Evolutionary conservation across 1,140 invertebrate species (phyloP).

Genomic region (Plodia interpunctella): DNA sequence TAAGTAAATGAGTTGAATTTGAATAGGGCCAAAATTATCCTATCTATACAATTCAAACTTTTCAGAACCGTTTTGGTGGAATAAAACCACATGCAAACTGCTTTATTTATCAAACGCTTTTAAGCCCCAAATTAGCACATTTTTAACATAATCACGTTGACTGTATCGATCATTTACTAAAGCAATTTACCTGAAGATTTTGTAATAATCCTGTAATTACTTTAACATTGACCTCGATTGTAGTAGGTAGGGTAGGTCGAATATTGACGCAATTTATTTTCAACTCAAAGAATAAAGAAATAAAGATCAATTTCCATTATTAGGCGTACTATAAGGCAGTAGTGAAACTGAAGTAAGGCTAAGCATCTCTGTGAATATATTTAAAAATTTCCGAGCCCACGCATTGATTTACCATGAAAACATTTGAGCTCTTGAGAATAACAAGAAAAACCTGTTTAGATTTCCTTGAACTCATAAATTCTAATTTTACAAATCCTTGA

Average conservation of each 20-base stretch:
- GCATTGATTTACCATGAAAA: not conserved
- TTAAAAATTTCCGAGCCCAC: constrained; percentile 2
- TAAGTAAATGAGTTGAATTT: no score
- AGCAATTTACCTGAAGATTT: constrained; percentile 13
- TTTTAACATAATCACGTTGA: constrained; percentile 2
- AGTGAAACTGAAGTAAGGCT: not conserved
- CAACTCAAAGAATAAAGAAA: not conserved
- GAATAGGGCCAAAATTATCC: no score
- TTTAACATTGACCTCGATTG: constrained; percentile 19
- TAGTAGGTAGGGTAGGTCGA: not conserved
- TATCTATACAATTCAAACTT: no score
- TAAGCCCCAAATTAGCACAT: not conserved
- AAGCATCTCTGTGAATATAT: not conserved
- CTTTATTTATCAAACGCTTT: not conserved
- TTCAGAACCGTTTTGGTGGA: no score
- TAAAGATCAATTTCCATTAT: not conserved
- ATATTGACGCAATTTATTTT: not conserved
- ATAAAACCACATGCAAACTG: not conserved
- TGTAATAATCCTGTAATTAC: constrained; percentile 10
- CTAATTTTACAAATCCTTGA: no score
- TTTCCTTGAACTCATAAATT: no score
- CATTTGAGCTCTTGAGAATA: not conserved
- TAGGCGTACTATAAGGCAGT: not conserved
- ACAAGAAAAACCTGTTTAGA: no score
- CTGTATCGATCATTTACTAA: constrained; percentile 8